These are phyloP conservation scores for Hycleus cichorii DNA, from an alignment of 1,140 invertebrate species.

Conservation along the genomic window DNA sequence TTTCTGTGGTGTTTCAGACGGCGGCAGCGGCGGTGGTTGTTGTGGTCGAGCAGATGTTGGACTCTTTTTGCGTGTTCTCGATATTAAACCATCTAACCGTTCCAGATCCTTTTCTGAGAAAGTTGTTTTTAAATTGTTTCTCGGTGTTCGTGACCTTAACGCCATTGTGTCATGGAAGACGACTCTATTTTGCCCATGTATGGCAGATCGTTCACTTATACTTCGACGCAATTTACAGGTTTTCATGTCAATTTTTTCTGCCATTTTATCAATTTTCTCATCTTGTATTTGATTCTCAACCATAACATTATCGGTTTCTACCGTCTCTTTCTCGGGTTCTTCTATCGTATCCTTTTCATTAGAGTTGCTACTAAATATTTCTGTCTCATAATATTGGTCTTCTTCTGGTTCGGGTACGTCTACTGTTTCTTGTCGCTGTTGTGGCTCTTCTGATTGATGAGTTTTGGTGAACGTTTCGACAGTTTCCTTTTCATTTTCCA, in stretches of 20 bases:
- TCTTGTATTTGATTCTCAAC: background rate
- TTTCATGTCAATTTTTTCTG: background rate
- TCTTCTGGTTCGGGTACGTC: no score
- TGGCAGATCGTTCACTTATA: constrained; percentile 43
- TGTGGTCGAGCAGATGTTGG: constrained; percentile 30
- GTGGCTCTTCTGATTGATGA: no score
- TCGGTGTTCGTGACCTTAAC: constrained; percentile 54
- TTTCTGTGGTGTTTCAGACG: constrained; percentile 2
- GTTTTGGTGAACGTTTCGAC: no score
- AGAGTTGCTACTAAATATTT: no score
- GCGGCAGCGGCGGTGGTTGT: constrained; percentile 39
- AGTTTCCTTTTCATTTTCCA: constrained; percentile 24
- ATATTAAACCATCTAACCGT: constrained; percentile 44
- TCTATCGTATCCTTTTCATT: no score
- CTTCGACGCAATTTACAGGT: constrained; percentile 43
- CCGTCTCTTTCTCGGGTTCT: background rate
- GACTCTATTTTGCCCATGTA: constrained; percentile 36
- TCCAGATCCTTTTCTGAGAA: constrained; percentile 38
- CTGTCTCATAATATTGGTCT: no score
- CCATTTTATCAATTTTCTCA: background rate
- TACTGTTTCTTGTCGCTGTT: no score
- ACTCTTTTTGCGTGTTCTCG: constrained; percentile 35
- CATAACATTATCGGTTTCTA: no score
- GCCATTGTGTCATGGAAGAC: constrained; percentile 70
- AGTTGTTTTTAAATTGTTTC: constrained; percentile 46